phyloP scores from a whole-genome alignment of 2,113 vertebrate genomes.

The Cyanistes caeruleus region DNA sequence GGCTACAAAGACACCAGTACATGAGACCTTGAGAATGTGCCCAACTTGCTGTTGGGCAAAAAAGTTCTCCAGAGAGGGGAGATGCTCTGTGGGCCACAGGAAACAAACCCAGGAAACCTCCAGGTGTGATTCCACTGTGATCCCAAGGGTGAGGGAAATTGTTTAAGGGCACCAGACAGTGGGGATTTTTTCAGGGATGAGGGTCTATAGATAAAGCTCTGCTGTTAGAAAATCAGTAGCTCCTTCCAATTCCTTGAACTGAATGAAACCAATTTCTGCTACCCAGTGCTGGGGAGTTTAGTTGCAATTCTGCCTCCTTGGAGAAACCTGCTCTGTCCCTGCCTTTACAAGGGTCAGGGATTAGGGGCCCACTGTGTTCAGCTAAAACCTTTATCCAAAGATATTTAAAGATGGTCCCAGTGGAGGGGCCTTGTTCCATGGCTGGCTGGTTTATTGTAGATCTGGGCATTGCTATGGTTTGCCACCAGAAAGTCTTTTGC shows the following conservation, averaged over 20 bases:
- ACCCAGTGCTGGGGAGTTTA: not conserved
- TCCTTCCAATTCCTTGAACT: not conserved
- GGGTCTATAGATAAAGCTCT: not conserved
- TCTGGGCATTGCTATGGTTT: not conserved
- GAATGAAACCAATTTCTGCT: not conserved
- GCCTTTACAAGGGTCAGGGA: not conserved
- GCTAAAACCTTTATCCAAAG: not conserved
- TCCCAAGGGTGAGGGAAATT: not conserved
- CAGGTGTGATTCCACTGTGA: not conserved
- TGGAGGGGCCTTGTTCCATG: not conserved
- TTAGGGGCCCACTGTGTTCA: not conserved
- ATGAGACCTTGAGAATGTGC: not conserved
- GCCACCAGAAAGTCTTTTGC: rapidly evolving
- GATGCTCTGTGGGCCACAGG: not conserved
- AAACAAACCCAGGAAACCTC: not conserved
- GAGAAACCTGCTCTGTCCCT: not conserved
- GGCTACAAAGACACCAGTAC: not conserved
- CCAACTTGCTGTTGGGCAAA: not conserved
- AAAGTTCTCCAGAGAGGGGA: not conserved
- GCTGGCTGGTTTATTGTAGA: not conserved
- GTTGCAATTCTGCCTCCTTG: not conserved
- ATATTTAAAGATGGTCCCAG: not conserved
- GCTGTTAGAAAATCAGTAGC: not conserved
- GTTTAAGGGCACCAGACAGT: not conserved
- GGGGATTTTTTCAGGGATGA: not conserved